Base-by-base conservation (phyloP, 2,113 vertebrate genomes). In the Accipiter cooperii region DNA sequence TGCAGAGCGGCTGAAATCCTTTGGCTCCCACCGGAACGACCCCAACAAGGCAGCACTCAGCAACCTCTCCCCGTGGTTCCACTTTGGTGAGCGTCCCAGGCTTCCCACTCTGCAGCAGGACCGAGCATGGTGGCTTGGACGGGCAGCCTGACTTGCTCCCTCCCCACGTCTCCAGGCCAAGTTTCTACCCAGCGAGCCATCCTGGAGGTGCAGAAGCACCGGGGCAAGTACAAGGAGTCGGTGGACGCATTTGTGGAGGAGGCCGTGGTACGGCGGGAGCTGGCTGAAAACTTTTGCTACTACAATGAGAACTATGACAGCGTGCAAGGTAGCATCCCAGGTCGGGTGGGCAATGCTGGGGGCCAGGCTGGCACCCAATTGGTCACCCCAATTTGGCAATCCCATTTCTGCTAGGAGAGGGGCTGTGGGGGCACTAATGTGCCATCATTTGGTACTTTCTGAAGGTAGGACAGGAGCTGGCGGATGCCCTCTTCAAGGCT, bases 251-350 rank as follows among this genome's bases (percentile, higher is more conserved):
- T 98, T 3, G 97, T 98, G 12, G 99, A 99, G 95, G 99, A 99
- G 97, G 98, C 99, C 1, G 98, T 99, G 92, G 98, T 99, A 77
- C 98, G 99, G 46, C 78, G 99, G 68, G 99, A 99, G 95, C 98
- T 99, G 95, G 98, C 99, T 0, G 99, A 99, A 97, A 99, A 99
- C 97, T 99, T 99, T 93, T 99, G 99, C 97, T 99, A 98, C 97
- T 99, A 99, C 98, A 99, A 99, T 70, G 91, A 98, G 68, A 98
- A 98, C 71, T 99, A 99, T 0, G 99, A 99, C 98, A 97, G 97
- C 2, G 40, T 99, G 51, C 97, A 98, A 91, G 99, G 99, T 99
- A 91, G 42, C 4, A 7, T 20, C 20, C 31, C 1, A 1, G 40
- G 34, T 40, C 0, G 1, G 5, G 1, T 34, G 49, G 84, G 54